Base-by-base conservation (phyloP, 2,888 invertebrate genomes). In the Dorcus parallelipipedus region DNA sequence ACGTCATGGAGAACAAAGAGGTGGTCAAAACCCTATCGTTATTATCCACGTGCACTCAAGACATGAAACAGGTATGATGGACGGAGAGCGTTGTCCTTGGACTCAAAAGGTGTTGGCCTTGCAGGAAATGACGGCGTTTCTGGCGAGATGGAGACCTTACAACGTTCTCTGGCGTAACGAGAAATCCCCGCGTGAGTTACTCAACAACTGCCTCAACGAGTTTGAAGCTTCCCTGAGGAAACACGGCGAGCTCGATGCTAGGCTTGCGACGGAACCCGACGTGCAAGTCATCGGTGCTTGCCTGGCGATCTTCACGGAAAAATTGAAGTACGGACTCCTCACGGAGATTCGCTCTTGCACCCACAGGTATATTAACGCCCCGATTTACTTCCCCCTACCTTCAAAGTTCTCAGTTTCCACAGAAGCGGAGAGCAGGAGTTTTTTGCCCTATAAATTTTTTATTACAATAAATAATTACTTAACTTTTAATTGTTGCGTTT, bases 1-100 rank as follows among this genome's bases (percentile, higher is more conserved):
- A 90, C 72, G 89, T 93, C 5, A 89, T 92, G 88, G 93, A 97
- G 73, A 96, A 96, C 75, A 97, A 97, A 73, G 97, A 97, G 76
- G 89, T 97, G 48, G 83, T 91, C 23, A 95, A 96, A 78, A 88
- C 93, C 0, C 79, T 94, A 47, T 90, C 93, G 2, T 82, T 93
- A 56, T 78, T 97, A 43, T 90, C 92, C 3, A 89, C 86, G 47
- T 93, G 95, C 71, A 90, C 91, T 26, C 91, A 91, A 73, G 91
- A 92, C 71, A 84, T 94, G 57, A 92, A 92, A 78, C 85, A 86
- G 75, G 91, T 90, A 76, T n/a, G n/a, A n/a, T 8, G 2, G 20
- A 3, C 20, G 20, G 20, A 20, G 20, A 20, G 20, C 8, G 56
- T 72, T 72, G 55, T 70, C n/a, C 17, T 47, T n/a, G 38, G 10